Evolutionary conservation across 2,113 vertebrate genomes (phyloP).

Genomic region (Lates calcarifer): DNA sequence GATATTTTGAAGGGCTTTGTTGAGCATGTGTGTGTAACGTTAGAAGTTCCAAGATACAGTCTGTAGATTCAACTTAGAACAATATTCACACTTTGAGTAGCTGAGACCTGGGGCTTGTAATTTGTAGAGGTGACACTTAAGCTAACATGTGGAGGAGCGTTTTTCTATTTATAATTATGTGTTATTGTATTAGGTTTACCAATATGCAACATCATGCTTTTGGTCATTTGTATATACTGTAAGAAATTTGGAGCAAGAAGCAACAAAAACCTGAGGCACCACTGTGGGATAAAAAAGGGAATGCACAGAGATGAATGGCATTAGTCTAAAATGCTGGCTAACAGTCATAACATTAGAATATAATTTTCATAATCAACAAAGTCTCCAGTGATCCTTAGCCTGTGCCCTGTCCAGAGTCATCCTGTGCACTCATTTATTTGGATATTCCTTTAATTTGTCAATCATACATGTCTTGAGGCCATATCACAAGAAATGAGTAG

Average conservation of each 20-base stretch:
- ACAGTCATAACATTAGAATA: neutral
- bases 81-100: too few relatives aligned
- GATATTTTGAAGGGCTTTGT: neutral
- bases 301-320: too few relatives aligned
- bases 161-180: neutral
- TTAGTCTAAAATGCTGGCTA: neutral
- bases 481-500: neutral
- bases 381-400: neutral
- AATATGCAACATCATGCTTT: neutral
- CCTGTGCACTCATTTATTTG: neutral
- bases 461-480: neutral
- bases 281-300: neutral
- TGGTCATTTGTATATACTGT: neutral
- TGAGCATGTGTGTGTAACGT: neutral
- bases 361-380: neutral
- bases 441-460: neutral
- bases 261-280: neutral
- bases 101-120: neutral
- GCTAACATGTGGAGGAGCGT: neutral
- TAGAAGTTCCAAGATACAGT: neutral
- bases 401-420: too few relatives aligned
- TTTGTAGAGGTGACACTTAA: neutral
- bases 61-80: neutral
- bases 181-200: neutral
- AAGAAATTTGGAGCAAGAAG: neutral